Evolutionary conservation across 1,140 invertebrate species (phyloP).

Genomic region (Meloidogyne hapla): DNA sequence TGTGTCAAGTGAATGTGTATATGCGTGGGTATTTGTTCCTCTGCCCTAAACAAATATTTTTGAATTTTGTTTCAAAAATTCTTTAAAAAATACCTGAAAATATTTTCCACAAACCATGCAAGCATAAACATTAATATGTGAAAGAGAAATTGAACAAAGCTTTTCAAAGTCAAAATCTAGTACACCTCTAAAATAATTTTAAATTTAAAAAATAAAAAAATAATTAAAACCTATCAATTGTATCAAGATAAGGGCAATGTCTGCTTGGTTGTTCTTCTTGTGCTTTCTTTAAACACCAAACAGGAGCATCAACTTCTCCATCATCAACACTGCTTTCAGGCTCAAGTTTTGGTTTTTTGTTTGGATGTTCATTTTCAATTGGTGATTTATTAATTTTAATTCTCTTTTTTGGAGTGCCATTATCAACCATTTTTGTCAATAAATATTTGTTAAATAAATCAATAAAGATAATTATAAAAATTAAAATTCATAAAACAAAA

Average conservation of each 20-base stretch:
- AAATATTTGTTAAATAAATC: background rate
- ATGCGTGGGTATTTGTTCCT: slow-evolving; percentile 95
- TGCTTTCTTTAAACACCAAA: slow-evolving; percentile 57
- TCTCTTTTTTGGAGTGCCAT: background rate
- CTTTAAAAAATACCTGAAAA: slow-evolving; percentile 75
- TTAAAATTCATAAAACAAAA: background rate
- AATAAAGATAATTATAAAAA: background rate
- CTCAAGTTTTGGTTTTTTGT: background rate
- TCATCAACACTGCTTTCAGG: slow-evolving; percentile 32
- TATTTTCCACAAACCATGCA: slow-evolving; percentile 99
- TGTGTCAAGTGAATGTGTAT: slow-evolving; percentile 94
- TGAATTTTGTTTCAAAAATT: slow-evolving; percentile 24
- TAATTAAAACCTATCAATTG: slow-evolving; percentile 55
- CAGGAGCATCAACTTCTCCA: slow-evolving; percentile 49
- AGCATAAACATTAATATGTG: slow-evolving; percentile 98
- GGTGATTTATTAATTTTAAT: background rate
- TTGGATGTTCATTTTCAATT: background rate
- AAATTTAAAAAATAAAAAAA: background rate
- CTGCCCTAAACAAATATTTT: slow-evolving; percentile 71
- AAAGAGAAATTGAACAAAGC: slow-evolving; percentile 93
- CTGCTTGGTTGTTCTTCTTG: slow-evolving; percentile 54
- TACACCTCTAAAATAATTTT: slow-evolving; percentile 71
- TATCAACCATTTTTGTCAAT: background rate
- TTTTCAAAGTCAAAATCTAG: slow-evolving; percentile 99
- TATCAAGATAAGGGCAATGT: slow-evolving; percentile 63